These are phyloP conservation scores for Tenualosa thibaudeaui DNA, from an alignment of 2,797 vertebrate species.

Conservation along the genomic window DNA sequence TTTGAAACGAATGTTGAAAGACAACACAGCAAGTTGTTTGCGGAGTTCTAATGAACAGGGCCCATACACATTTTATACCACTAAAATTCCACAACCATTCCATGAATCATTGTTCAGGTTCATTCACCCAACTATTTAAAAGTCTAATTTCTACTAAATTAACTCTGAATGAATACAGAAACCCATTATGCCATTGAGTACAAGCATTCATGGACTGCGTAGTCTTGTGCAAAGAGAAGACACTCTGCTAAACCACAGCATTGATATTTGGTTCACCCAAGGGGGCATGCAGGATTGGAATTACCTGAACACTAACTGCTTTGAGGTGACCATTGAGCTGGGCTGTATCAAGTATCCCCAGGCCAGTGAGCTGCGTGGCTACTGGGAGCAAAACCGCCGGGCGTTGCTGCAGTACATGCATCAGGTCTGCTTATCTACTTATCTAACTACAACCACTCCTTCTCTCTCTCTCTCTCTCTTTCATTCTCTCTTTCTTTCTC, in stretches of 20 bases:
- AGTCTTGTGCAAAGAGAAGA: background rate
- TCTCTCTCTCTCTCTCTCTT: background rate
- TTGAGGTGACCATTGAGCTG: constrained; percentile 96
- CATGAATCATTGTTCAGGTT: too few species aligned
- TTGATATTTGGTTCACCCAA: constrained; percentile 54
- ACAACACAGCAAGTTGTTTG: too few species aligned
- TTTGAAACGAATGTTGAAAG: too few species aligned
- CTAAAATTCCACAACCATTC: too few species aligned
- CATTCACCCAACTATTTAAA: too few species aligned
- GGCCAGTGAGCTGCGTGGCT: constrained; percentile 81
- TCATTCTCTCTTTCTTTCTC: background rate
- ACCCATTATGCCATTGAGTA: too few species aligned
- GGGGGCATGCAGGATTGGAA: constrained; percentile 99
- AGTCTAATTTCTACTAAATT: too few species aligned
- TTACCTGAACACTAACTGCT: constrained; percentile 96
- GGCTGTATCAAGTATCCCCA: constrained; percentile 91
- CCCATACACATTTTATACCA: too few species aligned
- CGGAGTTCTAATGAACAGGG: too few species aligned
- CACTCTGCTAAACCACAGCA: background rate
- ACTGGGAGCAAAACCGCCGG: constrained; percentile 88
- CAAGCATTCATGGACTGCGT: background rate
- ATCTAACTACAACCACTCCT: background rate
- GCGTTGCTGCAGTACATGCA: constrained; percentile 91
- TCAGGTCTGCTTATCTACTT: constrained; percentile 75
- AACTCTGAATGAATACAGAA: too few species aligned